phyloP scores from a whole-genome alignment of 2,113 vertebrate genomes.

The Heloderma charlesbogerti region DNA sequence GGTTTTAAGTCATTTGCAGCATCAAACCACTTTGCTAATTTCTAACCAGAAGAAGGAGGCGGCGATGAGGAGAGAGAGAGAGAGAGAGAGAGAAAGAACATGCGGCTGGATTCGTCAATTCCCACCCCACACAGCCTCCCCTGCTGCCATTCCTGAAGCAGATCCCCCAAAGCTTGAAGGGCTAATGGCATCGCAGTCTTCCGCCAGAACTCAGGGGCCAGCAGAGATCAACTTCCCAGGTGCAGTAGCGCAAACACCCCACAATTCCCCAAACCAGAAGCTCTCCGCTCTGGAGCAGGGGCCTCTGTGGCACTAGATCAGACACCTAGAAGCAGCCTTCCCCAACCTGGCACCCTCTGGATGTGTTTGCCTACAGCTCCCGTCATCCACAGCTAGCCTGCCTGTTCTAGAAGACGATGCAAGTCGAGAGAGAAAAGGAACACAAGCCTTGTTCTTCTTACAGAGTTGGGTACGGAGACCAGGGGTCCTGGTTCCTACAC shows the following conservation, averaged over 20 bases:
- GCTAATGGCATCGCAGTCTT: background rate
- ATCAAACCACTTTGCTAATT: constrained; percentile 49
- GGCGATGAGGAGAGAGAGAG: background rate
- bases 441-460: background rate
- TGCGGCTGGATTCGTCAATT: constrained; percentile 3
- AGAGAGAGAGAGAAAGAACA: background rate
- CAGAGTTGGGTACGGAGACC: background rate
- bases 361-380: background rate
- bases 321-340: background rate
- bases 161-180: background rate
- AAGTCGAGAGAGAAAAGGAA: background rate
- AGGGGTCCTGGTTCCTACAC: background rate
- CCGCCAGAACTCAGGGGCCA: background rate
- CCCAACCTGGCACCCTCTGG: background rate
- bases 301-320: background rate
- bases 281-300: background rate
- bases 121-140: background rate
- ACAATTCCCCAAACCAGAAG: background rate
- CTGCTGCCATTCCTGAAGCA: background rate
- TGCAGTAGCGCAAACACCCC: background rate
- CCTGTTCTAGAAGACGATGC: too few relatives aligned
- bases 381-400: background rate
- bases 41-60: constrained; percentile 34
- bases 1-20: constrained; percentile 43
- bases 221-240: background rate